phyloP scores from a whole-genome alignment of 1,140 invertebrate genomes.

The Temnothorax longispinosus region DNA sequence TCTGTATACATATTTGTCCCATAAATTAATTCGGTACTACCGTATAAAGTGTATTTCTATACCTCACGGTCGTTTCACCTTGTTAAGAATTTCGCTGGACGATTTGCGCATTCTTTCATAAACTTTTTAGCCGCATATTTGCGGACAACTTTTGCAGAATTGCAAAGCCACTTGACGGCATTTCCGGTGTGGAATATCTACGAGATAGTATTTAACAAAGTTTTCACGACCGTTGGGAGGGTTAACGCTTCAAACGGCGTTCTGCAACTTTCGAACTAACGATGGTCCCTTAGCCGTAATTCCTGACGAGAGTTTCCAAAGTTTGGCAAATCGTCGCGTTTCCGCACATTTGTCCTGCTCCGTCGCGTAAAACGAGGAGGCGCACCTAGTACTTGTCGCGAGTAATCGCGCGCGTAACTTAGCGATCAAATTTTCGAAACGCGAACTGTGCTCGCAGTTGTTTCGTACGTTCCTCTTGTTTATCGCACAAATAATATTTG shows the following conservation, averaged over 20 bases:
- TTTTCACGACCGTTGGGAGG: slow-evolving; percentile 57
- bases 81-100: background rate
- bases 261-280: slow-evolving; percentile 66
- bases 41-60: background rate
- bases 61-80: background rate
- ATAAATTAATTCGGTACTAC: background rate
- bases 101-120: slow-evolving; percentile 11
- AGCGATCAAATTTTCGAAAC: slow-evolving; percentile 47
- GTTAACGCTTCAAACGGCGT: slow-evolving; percentile 55
- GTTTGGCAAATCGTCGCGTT: slow-evolving; percentile 68
- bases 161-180: background rate
- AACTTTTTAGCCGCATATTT: slow-evolving; percentile 19
- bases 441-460: background rate
- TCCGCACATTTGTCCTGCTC: slow-evolving; percentile 61
- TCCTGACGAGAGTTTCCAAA: slow-evolving; percentile 68
- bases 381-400: slow-evolving; percentile 49
- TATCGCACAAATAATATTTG: background rate
- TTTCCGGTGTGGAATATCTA: slow-evolving; percentile 25
- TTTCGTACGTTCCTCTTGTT: background rate
- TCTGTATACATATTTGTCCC: slow-evolving; percentile 8
- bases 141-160: slow-evolving; percentile 36
- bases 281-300: slow-evolving; percentile 68
- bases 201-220: slow-evolving; percentile 64
- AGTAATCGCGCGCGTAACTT: slow-evolving; percentile 55
- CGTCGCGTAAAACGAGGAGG: slow-evolving; percentile 50